Evolutionary conservation across 2,888 invertebrate genomes (phyloP).

Genomic region (Drosophila borborema): DNA sequence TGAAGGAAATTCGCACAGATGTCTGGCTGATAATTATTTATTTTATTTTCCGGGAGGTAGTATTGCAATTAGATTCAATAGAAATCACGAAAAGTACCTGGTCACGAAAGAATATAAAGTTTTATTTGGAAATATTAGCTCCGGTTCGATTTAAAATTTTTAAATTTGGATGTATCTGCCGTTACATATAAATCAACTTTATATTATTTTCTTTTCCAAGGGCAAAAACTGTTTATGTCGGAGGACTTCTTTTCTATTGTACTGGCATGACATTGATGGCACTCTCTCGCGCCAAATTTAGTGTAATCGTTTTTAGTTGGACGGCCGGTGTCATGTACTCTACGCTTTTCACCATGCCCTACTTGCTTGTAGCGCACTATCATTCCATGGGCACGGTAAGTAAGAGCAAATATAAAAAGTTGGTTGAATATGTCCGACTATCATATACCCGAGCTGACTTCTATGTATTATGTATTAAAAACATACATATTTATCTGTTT

Average conservation of each 20-base stretch:
- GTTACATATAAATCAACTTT: not conserved
- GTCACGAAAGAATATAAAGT: not conserved
- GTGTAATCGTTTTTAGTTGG: slow-evolving; percentile 95
- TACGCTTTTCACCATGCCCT: slow-evolving; percentile 98
- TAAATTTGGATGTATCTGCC: not conserved
- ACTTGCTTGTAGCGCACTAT: slow-evolving; percentile 96
- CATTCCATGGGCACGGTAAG: slow-evolving; percentile 95
- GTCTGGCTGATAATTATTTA: too few species aligned
- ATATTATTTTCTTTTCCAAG: slow-evolving; percentile 86
- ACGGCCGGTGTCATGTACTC: slow-evolving; percentile 99
- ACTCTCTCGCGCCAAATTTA: slow-evolving; percentile 89
- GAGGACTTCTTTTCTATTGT: slow-evolving; percentile 94
- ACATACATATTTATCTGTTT: slow-evolving; percentile 11
- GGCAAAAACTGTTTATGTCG: slow-evolving; percentile 94
- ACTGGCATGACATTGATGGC: slow-evolving; percentile 96
- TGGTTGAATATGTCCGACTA: not conserved
- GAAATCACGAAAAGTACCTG: too few species aligned
- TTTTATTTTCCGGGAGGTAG: too few species aligned
- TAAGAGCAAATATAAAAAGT: slow-evolving; percentile 12
- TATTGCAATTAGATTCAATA: too few species aligned
- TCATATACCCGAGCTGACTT: not conserved
- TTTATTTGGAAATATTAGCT: not conserved
- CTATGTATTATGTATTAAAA: not conserved
- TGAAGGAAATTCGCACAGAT: too few species aligned
- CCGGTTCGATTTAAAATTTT: not conserved